Percentiles rank a stretch among this genome's conserved stretches.
Evolutionary conservation across 2,113 vertebrate genomes (phyloP).

Genomic region (Grammomys dolichurus): DNA sequence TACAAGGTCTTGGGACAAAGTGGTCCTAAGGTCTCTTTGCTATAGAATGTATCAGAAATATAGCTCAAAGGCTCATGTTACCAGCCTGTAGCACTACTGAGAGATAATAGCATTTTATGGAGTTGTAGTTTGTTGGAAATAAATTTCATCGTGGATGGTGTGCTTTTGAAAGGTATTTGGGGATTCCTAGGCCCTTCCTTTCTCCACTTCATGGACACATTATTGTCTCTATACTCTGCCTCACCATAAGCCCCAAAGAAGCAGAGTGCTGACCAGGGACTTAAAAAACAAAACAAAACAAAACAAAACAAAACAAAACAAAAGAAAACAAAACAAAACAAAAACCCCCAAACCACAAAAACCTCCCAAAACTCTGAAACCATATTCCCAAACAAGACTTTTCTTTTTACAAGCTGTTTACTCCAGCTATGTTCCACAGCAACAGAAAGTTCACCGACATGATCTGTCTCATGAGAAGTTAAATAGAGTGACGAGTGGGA

Average conservation of each 20-base stretch:
- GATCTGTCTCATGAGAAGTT: background rate
- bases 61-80: background rate
- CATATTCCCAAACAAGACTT: background rate
- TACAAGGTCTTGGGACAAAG: background rate
- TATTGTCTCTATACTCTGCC: background rate
- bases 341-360: too few relatives aligned
- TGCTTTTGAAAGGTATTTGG: background rate
- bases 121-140: background rate
- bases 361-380: background rate
- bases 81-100: background rate
- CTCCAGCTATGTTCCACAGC: background rate
- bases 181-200: background rate
- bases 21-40: background rate
- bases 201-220: background rate
- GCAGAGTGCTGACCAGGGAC: background rate
- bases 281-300: background rate
- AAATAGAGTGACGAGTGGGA: background rate
- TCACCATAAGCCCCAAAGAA: background rate
- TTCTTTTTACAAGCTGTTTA: background rate
- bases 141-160: background rate
- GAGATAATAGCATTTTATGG: background rate
- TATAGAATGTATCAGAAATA: background rate
- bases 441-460: background rate
- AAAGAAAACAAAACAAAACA: too few relatives aligned
- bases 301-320: too few relatives aligned